A percentile compares a stretch with the other conserved stretches of the same genome.
These are phyloP conservation scores for Uria aalge DNA, from an alignment of 2,113 vertebrate species.

Conservation along the genomic window DNA sequence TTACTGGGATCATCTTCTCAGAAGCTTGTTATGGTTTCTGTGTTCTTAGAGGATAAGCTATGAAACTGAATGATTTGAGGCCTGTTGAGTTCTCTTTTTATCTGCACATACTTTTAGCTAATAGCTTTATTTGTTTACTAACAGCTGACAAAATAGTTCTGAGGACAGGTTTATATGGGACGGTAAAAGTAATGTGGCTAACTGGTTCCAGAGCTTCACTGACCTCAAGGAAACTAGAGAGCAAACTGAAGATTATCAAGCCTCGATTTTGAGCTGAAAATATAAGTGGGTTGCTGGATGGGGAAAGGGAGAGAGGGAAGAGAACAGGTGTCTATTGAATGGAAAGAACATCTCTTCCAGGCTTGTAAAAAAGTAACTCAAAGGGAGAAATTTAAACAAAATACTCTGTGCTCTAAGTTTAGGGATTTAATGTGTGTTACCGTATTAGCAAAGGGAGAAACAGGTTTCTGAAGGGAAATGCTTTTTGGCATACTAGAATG, in stretches of 20 bases:
- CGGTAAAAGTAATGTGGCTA: background rate
- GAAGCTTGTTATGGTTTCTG: background rate
- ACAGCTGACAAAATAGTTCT: background rate
- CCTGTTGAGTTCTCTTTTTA: background rate
- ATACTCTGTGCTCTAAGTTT: background rate
- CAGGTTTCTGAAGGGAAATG: background rate
- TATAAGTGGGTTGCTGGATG: background rate
- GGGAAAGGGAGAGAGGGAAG: background rate
- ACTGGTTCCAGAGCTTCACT: background rate
- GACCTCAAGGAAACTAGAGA: background rate
- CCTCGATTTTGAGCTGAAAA: background rate
- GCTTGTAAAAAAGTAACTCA: background rate
- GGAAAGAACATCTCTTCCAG: background rate
- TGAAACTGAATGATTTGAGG: background rate
- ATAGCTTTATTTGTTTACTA: background rate
- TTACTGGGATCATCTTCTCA: background rate
- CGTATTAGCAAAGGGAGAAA: background rate
- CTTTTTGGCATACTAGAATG: background rate
- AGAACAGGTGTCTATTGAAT: background rate
- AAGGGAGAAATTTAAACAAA: background rate
- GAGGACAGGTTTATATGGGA: background rate
- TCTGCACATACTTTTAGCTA: background rate
- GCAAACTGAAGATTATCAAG: background rate
- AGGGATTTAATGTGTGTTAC: background rate
- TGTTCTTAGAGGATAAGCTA: background rate